Evolutionary conservation across 2,113 vertebrate genomes (phyloP), one percentile per base, ranked within the genome.

Genomic region (Ctenomys sociabilis): DNA sequence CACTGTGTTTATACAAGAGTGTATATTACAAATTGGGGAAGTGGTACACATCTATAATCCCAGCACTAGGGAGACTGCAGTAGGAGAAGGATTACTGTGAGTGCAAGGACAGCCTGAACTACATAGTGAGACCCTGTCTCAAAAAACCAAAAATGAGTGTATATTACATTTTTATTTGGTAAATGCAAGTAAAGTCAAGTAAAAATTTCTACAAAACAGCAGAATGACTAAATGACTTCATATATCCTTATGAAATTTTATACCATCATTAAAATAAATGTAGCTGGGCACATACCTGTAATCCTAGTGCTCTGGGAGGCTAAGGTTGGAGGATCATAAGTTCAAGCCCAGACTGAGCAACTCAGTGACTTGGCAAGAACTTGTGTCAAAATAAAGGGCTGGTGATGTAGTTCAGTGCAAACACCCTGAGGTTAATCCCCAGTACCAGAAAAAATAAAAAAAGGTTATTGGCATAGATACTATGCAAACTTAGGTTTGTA

Each of bases 221-320:
- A 85, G 26, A 93, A 84, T 85, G 21, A 30, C 57, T 92, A 85
- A 77, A 72, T 94, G 5, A 86, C 95, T 82, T 96, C 37, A 88
- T 85, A 22, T 4, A 77, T 88, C 37, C 68, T 92, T 94, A 68
- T 72, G 52, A 96, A 94, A 82, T 90, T 95, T 32, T 95, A 0
- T 75, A 85, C 19, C 92, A 8, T 87, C n/a, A 83, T 91, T 95
- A 93, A 96, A 92, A 92, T 81, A 90, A 94, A 92, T 80, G 3
- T 78, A 82, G 30, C 61, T 61, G 24, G n/a, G 35, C 35, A n/a
- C 21, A 82, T n/a, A 11, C 32, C 10, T 82, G 19, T 57, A 81
- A 81, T 57, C 80, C 35, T 57, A n/a, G 35, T 21, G 13, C 49
- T 80, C 17, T 80, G 77, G 17, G 8, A 54, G 77, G 30, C 45